Conservation (phyloP, 2,113 vertebrate species). For the Glaucomys volans region DNA sequence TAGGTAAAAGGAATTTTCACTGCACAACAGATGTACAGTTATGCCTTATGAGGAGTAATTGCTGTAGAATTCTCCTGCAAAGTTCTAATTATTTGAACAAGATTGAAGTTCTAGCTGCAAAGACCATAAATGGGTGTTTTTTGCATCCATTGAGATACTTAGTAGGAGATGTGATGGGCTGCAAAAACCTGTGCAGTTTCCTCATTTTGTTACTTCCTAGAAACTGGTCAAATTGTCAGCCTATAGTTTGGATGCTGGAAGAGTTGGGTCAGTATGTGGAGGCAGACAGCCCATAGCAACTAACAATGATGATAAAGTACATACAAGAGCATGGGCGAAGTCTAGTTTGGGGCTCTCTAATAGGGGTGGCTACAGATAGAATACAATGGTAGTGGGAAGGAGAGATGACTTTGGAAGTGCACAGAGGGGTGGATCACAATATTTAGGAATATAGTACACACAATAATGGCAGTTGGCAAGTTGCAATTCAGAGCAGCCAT, state of each 20-base stretch:
- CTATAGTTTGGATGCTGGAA: not conserved
- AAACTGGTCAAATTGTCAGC: not conserved
- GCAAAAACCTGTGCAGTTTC: not conserved
- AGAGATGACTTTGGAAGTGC: not conserved
- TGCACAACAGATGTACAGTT: not conserved
- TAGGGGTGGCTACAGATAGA: not conserved
- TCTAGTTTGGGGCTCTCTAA: not conserved
- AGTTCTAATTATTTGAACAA: conserved; percentile 56
- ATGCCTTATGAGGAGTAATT: conserved; percentile 17
- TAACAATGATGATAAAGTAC: not conserved
- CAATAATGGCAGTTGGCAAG: not conserved
- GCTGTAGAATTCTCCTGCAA: conserved; percentile 30
- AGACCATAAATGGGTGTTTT: conserved; percentile 32
- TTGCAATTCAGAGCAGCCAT: not conserved
- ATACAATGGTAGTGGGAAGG: not conserved
- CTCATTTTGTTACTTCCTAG: not conserved
- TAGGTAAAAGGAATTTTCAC: not conserved
- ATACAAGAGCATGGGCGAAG: too few relatives aligned
- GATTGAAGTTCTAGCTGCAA: conserved; percentile 32
- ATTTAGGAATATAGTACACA: not conserved
- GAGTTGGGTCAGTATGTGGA: not conserved
- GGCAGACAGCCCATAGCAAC: not conserved
- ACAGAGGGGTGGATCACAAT: not conserved
- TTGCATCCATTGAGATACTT: not conserved
- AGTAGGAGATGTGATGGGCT: not conserved